phyloP scores from a whole-genome alignment of 2,888 invertebrate species.

The Aphidius colemani region DNA sequence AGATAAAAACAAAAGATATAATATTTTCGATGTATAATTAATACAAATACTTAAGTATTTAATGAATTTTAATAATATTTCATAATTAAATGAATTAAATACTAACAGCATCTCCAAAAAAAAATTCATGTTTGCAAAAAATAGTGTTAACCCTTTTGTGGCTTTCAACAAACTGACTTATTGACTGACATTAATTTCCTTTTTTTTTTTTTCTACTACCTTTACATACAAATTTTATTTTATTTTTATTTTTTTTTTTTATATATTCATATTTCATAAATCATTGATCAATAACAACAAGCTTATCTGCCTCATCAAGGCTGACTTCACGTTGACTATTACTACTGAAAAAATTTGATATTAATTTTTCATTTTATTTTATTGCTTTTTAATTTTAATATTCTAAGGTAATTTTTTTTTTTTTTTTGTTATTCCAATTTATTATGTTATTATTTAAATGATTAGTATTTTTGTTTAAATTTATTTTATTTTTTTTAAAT shows the following conservation, averaged over 20 bases:
- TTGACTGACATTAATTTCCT: slow-evolving; percentile 44
- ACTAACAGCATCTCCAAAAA: slow-evolving; percentile 49
- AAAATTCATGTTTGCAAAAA: slow-evolving; percentile 39
- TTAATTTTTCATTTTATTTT: no score
- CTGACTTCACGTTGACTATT: background rate
- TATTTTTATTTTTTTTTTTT: no score
- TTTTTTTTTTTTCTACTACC: slow-evolving; percentile 5
- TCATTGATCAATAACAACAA: no score
- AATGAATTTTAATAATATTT: background rate
- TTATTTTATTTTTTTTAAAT: no score
- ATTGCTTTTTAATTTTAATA: no score
- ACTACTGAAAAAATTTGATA: no score
- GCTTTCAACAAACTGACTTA: slow-evolving; percentile 41
- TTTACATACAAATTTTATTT: no score
- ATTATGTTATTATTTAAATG: no score
- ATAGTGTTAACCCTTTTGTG: slow-evolving; percentile 1
- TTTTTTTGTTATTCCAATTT: no score
- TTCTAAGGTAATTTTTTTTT: no score
- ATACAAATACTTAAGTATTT: background rate
- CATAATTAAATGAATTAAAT: background rate
- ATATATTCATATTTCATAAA: no score
- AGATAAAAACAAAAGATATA: background rate
- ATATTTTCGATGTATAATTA: background rate
- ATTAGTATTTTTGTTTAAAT: no score
- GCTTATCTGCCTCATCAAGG: slow-evolving; percentile 13